phyloP scores from a whole-genome alignment of 2,888 invertebrate species.

The Chloroclystis v-ata region DNA sequence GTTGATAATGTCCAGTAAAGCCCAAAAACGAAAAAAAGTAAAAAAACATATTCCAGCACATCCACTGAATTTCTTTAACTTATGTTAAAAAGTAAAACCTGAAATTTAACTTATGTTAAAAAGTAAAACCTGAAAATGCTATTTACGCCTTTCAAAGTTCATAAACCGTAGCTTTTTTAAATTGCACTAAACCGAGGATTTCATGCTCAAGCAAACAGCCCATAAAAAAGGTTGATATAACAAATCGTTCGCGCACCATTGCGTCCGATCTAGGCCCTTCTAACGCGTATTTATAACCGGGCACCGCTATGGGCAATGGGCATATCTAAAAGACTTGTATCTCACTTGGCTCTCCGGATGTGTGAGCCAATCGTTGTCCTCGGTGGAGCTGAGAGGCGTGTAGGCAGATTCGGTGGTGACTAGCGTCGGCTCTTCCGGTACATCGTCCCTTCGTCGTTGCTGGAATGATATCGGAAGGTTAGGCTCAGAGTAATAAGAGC shows the following conservation, averaged over 20 bases:
- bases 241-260: conserved; percentile 1
- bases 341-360: conserved; percentile 54
- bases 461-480: conserved; percentile 33
- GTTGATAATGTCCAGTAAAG: too few relatives aligned
- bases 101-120: too few relatives aligned
- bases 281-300: conserved; percentile 8
- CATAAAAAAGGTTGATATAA: conserved; percentile 4
- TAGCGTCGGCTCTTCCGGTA: conserved; percentile 42
- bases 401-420: conserved; percentile 58
- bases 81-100: too few relatives aligned
- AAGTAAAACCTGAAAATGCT: too few relatives aligned
- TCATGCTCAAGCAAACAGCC: not conserved
- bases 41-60: too few relatives aligned
- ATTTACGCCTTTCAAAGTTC: too few relatives aligned
- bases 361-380: conserved; percentile 68
- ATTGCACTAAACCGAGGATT: not conserved
- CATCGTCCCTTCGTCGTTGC: conserved; percentile 50
- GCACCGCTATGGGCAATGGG: not conserved
- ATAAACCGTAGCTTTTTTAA: not conserved
- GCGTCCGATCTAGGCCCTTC: conserved; percentile 1
- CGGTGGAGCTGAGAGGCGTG: conserved; percentile 59
- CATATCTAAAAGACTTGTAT: conserved; percentile 22
- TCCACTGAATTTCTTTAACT: too few relatives aligned
- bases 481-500: conserved; percentile 8
- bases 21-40: too few relatives aligned